A percentile compares a stretch with the other conserved stretches of the same genome.
phyloP scores from a whole-genome alignment of 2,113 vertebrate genomes.

The Protobothrops mucrosquamatus region DNA sequence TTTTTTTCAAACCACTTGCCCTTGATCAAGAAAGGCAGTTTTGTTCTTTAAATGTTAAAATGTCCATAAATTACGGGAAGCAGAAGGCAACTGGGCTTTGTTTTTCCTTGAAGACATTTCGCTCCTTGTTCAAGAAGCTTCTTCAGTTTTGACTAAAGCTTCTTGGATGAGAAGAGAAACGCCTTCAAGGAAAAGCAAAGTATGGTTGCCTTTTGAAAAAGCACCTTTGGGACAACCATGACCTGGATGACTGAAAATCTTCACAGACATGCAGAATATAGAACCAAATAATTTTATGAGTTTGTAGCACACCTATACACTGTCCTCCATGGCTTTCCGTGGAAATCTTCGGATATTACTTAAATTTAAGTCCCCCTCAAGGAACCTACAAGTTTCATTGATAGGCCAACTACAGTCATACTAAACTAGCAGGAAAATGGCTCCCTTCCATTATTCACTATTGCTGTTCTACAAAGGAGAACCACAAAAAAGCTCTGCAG shows the following conservation, averaged over 20 bases:
- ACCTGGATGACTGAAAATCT: not conserved
- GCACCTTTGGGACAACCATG: not conserved
- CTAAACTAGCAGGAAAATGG: not conserved
- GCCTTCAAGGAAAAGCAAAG: too few species aligned
- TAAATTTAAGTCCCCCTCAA: not conserved
- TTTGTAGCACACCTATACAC: constrained; percentile 27
- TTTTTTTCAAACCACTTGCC: not conserved
- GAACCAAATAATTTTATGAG: constrained; percentile 14
- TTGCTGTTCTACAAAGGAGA: not conserved
- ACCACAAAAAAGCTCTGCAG: not conserved
- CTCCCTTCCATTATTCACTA: not conserved
- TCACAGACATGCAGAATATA: not conserved
- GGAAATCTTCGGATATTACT: not conserved
- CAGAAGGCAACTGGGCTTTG: not conserved
- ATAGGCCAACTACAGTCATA: not conserved
- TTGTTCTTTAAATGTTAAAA: constrained; percentile 1
- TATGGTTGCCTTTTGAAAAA: too few species aligned
- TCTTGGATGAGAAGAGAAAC: too few species aligned
- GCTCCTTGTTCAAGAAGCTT: not conserved
- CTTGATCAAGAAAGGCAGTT: not conserved
- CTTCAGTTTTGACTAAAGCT: too few species aligned
- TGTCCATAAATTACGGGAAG: constrained; percentile 2
- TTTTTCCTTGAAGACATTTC: not conserved
- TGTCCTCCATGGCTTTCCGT: not conserved
- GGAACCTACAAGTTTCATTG: not conserved